Percentiles rank a stretch among this genome's conserved stretches.
Evolutionary conservation across 2,797 vertebrate genomes (phyloP).

Genomic region (Orestias chungarensis): DNA sequence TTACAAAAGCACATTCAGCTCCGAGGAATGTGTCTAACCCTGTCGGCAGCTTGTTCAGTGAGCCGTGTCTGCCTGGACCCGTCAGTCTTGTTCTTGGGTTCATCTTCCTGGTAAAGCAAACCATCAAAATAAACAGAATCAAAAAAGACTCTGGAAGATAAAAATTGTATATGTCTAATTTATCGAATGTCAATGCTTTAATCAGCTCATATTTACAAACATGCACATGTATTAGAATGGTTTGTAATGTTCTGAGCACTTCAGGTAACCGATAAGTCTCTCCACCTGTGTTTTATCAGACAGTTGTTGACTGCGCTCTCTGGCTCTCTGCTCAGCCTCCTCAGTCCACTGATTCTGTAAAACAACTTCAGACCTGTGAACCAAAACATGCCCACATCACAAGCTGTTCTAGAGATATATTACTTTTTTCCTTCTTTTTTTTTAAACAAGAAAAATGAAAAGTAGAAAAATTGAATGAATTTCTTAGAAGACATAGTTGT

Average conservation of each 20-base stretch:
- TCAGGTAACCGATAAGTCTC: conserved; percentile 2
- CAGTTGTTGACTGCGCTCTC: conserved; percentile 75
- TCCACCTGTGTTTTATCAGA: conserved; percentile 82
- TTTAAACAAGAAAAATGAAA: too few species aligned
- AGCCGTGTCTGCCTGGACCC: conserved; percentile 37
- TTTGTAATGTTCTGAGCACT: background rate
- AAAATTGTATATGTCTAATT: background rate
- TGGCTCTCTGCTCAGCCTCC: conserved; percentile 70
- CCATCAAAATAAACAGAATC: background rate
- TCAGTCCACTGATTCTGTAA: conserved; percentile 76
- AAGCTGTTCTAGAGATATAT: conserved; percentile 26
- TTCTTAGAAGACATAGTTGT: background rate
- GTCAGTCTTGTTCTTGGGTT: conserved; percentile 56
- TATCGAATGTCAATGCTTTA: background rate
- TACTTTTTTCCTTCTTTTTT: too few species aligned
- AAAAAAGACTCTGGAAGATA: background rate
- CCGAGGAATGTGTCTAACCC: conserved; percentile 58
- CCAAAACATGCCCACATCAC: conserved; percentile 47
- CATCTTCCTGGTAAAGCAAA: conserved; percentile 65
- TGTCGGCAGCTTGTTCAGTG: conserved; percentile 59
- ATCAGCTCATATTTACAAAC: background rate
- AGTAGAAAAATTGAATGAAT: too few species aligned
- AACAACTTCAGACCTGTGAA: conserved; percentile 71
- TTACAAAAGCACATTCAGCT: conserved; percentile 2
- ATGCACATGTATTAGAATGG: background rate